These are phyloP conservation scores for Hippopotamus amphibius DNA, from an alignment of 2,113 vertebrate genomes.

Conservation along the genomic window DNA sequence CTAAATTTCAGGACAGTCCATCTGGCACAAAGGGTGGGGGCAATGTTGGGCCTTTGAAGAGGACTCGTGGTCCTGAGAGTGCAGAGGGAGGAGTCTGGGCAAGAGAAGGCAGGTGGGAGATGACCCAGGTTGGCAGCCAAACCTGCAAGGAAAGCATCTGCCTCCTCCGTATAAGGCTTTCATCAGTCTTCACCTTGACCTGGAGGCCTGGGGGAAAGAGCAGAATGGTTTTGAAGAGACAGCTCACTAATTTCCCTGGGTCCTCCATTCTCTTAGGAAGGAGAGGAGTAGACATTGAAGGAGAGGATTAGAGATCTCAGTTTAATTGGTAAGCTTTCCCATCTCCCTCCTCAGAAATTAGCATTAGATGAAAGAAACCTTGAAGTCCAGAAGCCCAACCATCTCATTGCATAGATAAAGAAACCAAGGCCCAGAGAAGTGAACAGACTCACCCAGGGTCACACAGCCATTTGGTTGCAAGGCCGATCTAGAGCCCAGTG, in stretches of 20 bases:
- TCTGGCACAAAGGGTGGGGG: neutral
- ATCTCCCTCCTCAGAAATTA: constrained; percentile 15
- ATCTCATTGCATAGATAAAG: neutral
- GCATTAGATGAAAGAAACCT: neutral
- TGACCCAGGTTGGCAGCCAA: neutral
- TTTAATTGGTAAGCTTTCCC: neutral
- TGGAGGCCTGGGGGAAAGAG: neutral
- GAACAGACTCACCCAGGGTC: neutral
- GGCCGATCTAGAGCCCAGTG: neutral
- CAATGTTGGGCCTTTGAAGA: neutral
- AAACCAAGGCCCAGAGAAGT: neutral
- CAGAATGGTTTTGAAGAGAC: neutral
- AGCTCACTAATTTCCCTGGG: neutral
- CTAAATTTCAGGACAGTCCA: neutral
- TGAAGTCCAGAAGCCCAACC: neutral
- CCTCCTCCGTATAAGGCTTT: neutral
- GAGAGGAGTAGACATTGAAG: neutral
- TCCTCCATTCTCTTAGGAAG: neutral
- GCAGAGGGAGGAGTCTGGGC: neutral
- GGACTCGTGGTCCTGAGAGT: neutral
- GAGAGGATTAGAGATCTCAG: neutral
- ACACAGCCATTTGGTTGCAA: neutral
- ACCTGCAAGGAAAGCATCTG: neutral
- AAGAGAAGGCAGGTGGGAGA: neutral
- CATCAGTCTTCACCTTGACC: neutral